phyloP scores from a whole-genome alignment of 1,140 invertebrate genomes.

The Drosophila nasuta region DNA sequence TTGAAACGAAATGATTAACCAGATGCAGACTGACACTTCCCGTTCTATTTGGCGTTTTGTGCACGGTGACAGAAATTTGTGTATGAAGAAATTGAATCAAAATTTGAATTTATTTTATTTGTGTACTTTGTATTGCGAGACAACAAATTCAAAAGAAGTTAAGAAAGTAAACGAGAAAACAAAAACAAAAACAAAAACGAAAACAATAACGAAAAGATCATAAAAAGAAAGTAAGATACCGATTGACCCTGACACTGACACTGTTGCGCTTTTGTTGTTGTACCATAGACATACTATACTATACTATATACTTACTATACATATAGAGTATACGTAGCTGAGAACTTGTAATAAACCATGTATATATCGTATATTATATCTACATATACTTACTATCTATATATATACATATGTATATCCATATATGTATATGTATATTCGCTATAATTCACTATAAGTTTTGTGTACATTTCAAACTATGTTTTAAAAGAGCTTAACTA shows the following conservation, averaged over 20 bases:
- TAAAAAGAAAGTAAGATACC: slow-evolving; percentile 41
- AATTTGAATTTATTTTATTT: slow-evolving; percentile 59
- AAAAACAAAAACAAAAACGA: slow-evolving; percentile 25
- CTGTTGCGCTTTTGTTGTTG: slow-evolving; percentile 80
- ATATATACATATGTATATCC: too few species aligned
- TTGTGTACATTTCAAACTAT: slow-evolving; percentile 74
- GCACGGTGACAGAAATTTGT: slow-evolving; percentile 66
- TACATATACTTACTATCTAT: slow-evolving; percentile 16
- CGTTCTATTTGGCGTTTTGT: slow-evolving; percentile 53
- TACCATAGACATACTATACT: slow-evolving; percentile 68
- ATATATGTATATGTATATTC: slow-evolving; percentile 15
- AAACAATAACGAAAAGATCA: slow-evolving; percentile 19
- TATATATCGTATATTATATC: slow-evolving; percentile 30
- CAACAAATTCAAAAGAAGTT: slow-evolving; percentile 22
- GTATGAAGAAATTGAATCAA: slow-evolving; percentile 47
- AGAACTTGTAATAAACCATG: slow-evolving; percentile 76
- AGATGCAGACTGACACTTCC: slow-evolving; percentile 52
- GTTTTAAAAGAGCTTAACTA: slow-evolving; percentile 64
- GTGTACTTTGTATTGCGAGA: slow-evolving; percentile 44
- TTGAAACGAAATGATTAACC: slow-evolving; percentile 23
- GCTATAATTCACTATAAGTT: slow-evolving; percentile 68
- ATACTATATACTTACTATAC: slow-evolving; percentile 67
- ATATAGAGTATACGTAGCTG: slow-evolving; percentile 54
- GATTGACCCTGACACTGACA: slow-evolving; percentile 72
- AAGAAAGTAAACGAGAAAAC: slow-evolving; percentile 28